Percentiles rank a stretch among this genome's conserved stretches.
These are phyloP conservation scores for Oryzias woworae DNA, from an alignment of 2,113 vertebrate species.

Conservation along the genomic window DNA sequence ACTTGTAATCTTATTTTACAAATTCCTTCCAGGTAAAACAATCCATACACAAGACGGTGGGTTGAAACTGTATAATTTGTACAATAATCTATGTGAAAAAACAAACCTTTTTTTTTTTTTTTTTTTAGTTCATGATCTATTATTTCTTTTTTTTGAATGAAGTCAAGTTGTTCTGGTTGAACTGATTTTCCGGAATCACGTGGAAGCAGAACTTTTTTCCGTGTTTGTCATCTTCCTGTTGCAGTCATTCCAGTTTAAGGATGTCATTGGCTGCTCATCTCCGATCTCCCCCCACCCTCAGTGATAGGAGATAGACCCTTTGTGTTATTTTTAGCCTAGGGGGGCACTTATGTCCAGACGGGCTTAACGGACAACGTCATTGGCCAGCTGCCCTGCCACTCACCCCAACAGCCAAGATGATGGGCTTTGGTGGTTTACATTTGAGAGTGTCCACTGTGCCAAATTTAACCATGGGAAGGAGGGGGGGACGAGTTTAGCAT, in stretches of 20 bases:
- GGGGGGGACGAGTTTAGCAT: slow-evolving; percentile 34
- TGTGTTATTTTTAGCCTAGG: slow-evolving; percentile 69
- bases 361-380: slow-evolving; percentile 45
- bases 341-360: slow-evolving; percentile 59
- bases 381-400: slow-evolving; percentile 69
- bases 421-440: slow-evolving; percentile 67
- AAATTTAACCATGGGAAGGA: slow-evolving; percentile 66
- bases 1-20: too few species aligned
- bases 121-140: not conserved
- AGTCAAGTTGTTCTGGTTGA: not conserved
- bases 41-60: slow-evolving; percentile 30
- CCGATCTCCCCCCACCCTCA: slow-evolving; percentile 35
- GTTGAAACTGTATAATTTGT: slow-evolving; percentile 28
- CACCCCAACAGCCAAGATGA: slow-evolving; percentile 43
- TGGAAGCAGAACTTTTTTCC: not conserved
- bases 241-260: slow-evolving; percentile 42
- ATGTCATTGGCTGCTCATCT: slow-evolving; percentile 59
- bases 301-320: slow-evolving; percentile 72
- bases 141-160: not conserved
- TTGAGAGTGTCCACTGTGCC: slow-evolving; percentile 58
- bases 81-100: slow-evolving; percentile 44
- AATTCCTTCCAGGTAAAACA: slow-evolving; percentile 35
- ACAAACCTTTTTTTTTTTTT: slow-evolving; percentile 29
- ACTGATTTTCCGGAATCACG: not conserved
- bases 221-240: slow-evolving; percentile 5